phyloP scores from a whole-genome alignment of 2,888 invertebrate genomes.

The Zootermopsis nevadensis region DNA sequence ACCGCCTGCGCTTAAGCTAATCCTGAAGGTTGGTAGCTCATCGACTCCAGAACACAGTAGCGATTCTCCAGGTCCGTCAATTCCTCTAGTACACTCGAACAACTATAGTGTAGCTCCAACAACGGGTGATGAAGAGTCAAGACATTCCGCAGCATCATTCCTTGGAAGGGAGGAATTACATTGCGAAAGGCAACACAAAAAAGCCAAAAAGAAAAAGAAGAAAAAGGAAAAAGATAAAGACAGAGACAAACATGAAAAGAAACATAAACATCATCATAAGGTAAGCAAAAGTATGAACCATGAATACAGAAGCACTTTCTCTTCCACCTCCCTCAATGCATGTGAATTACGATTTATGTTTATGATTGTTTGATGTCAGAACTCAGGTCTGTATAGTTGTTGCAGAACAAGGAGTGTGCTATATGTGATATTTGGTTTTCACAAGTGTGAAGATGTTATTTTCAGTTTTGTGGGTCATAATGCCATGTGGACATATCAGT shows the following conservation, averaged over 20 bases:
- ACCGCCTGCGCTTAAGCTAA: slow-evolving; percentile 74
- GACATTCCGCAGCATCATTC: slow-evolving; percentile 59
- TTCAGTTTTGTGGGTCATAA: too few species aligned
- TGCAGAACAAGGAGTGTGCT: too few species aligned
- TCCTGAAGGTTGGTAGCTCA: slow-evolving; percentile 77
- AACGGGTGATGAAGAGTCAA: slow-evolving; percentile 60
- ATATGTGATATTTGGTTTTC: too few species aligned
- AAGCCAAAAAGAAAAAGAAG: slow-evolving; percentile 83
- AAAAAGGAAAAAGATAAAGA: slow-evolving; percentile 72
- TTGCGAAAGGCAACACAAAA: slow-evolving; percentile 70
- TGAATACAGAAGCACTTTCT: too few species aligned
- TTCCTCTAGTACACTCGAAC: slow-evolving; percentile 50
- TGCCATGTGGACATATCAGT: too few species aligned
- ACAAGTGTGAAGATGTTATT: too few species aligned
- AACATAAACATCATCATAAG: slow-evolving; percentile 79
- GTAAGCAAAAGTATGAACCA: slow-evolving; percentile 50
- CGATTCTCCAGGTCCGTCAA: slow-evolving; percentile 63
- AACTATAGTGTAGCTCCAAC: slow-evolving; percentile 57
- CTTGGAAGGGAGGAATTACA: slow-evolving; percentile 53
- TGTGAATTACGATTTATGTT: too few species aligned
- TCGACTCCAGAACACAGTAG: slow-evolving; percentile 74
- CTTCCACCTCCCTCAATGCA: too few species aligned
- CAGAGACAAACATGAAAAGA: slow-evolving; percentile 72
- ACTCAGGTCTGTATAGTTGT: too few species aligned
- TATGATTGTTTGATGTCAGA: too few species aligned